Conservation (phyloP, 2,797 vertebrate genomes). For the Ctenochaetus hawaiiensis region DNA sequence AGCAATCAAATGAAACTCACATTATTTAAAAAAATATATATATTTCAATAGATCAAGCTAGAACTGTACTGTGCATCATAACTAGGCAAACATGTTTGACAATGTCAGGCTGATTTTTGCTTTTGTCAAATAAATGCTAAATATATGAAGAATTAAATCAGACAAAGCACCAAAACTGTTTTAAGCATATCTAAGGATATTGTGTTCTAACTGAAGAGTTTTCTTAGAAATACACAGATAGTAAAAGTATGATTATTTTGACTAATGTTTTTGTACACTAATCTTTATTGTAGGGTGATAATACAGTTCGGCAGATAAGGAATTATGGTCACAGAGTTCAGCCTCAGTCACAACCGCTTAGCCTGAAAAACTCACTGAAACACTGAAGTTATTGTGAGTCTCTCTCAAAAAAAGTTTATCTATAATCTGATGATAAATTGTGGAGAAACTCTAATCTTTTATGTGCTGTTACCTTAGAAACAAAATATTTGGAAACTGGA, state of each 20-base stretch:
- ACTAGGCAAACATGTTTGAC: constrained; percentile 45
- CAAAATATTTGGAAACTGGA: not conserved
- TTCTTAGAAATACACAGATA: not conserved
- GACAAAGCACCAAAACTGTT: not conserved
- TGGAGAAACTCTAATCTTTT: not conserved
- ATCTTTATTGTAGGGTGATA: not conserved
- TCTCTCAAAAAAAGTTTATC: not conserved
- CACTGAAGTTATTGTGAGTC: constrained; percentile 22
- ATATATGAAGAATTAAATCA: constrained; percentile 29
- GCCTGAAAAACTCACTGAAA: constrained; percentile 8
- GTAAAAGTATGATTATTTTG: not conserved
- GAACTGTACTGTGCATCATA: constrained; percentile 6
- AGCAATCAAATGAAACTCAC: constrained; percentile 39
- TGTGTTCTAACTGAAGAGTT: not conserved
- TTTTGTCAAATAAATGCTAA: constrained; percentile 56
- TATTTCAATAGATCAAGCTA: too few relatives aligned
- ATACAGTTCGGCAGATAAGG: constrained; percentile 10
- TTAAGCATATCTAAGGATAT: not conserved
- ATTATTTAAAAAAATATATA: constrained; percentile 33
- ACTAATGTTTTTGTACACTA: not conserved
- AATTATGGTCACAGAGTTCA: constrained; percentile 6
- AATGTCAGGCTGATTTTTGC: constrained; percentile 60
- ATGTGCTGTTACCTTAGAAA: not conserved
- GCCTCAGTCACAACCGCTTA: not conserved
- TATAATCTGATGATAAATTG: constrained; percentile 1